A percentile compares a stretch with the other conserved stretches of the same genome.
These are phyloP conservation scores for Drosophila demipolita DNA, from an alignment of 2,888 invertebrate genomes.

Conservation along the genomic window DNA sequence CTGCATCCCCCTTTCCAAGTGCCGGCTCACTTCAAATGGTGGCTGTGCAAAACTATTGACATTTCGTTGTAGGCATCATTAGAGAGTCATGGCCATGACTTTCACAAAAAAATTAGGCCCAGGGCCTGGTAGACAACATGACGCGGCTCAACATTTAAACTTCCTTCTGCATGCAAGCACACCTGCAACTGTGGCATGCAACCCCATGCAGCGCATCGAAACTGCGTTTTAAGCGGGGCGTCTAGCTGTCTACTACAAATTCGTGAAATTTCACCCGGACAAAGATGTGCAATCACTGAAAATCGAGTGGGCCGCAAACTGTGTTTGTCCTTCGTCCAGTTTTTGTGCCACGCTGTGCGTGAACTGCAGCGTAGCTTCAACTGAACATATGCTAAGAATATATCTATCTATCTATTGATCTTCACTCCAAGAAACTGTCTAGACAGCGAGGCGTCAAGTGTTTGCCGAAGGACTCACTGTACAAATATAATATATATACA, in stretches of 20 bases:
- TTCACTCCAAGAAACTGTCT: neutral
- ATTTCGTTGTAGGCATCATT: conserved; percentile 73
- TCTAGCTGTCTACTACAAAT: conserved; percentile 62
- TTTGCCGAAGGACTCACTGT: neutral
- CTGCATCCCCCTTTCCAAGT: conserved; percentile 45
- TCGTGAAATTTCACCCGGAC: conserved; percentile 7
- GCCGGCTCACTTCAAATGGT: conserved; percentile 65
- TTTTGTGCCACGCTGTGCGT: conserved; percentile 30
- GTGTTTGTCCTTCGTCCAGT: conserved; percentile 50
- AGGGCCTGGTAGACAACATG: conserved; percentile 65
- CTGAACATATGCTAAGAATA: conserved; percentile 15
- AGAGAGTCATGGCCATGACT: conserved; percentile 71
- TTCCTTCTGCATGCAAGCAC: conserved; percentile 44
- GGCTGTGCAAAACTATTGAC: conserved; percentile 77
- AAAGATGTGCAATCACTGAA: conserved; percentile 36
- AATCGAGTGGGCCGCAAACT: conserved; percentile 36
- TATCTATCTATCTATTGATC: conserved; percentile 2
- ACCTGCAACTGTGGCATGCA: conserved; percentile 39
- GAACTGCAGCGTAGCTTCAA: neutral
- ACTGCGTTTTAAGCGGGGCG: conserved; percentile 58
- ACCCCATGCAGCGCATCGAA: conserved; percentile 48
- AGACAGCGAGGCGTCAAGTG: conserved; percentile 64
- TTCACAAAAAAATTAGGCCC: conserved; percentile 51
- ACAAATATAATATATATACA: neutral
- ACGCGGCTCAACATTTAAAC: conserved; percentile 60